phyloP scores from a whole-genome alignment of 2,888 invertebrate genomes.

The Lissocephala sabroskyi region DNA sequence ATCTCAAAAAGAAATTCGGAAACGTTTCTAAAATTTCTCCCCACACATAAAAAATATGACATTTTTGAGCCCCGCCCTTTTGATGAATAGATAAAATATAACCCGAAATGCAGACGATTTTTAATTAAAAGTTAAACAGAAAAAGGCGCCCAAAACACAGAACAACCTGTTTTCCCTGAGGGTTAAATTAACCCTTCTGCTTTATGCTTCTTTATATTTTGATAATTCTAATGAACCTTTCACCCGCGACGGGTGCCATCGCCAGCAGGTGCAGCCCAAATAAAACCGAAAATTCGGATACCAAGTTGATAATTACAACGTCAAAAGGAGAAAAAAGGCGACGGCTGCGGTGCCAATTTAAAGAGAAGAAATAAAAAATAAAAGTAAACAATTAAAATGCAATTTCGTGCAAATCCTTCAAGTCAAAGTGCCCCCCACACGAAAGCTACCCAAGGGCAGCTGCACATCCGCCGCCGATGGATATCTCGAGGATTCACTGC shows the following conservation, averaged over 20 bases:
- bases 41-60: not conserved
- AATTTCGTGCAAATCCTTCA: constrained; percentile 48
- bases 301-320: constrained; percentile 10
- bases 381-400: constrained; percentile 44
- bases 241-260: constrained; percentile 15
- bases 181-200: constrained; percentile 32
- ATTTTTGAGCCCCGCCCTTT: constrained; percentile 21
- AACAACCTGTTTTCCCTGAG: too few species aligned
- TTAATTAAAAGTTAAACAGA: constrained; percentile 1
- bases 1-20: too few species aligned
- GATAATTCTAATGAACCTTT: constrained; percentile 43
- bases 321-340: constrained; percentile 1
- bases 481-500: constrained; percentile 22
- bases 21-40: too few species aligned
- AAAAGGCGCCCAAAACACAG: not conserved
- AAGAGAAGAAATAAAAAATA: constrained; percentile 2
- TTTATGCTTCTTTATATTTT: too few species aligned
- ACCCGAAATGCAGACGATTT: not conserved
- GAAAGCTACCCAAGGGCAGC: constrained; percentile 15
- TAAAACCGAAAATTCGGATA: constrained; percentile 7
- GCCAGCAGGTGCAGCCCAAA: constrained; percentile 29
- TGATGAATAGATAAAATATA: constrained; percentile 54
- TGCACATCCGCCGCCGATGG: constrained; percentile 37
- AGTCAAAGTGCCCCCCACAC: not conserved
- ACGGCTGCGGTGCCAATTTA: not conserved